These are phyloP conservation scores for Tetragnatha montana DNA, from an alignment of 2,888 invertebrate genomes.

Conservation along the genomic window DNA sequence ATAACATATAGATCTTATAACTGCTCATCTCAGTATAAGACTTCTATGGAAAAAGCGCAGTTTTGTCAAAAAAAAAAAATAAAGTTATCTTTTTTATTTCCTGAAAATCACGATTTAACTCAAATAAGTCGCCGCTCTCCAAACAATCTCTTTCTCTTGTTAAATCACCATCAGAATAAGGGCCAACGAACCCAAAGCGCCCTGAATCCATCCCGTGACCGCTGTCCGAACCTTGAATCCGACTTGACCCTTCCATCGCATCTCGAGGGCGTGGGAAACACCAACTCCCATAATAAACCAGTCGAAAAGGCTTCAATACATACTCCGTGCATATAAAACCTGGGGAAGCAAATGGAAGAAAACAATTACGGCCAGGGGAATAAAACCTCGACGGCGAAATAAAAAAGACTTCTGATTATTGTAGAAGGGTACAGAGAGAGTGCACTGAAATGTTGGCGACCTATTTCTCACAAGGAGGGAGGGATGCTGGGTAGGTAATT, in stretches of 20 bases:
- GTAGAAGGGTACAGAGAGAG: neutral
- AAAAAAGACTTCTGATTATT: conserved; percentile 29
- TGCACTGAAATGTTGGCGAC: conserved; percentile 44
- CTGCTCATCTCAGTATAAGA: no score
- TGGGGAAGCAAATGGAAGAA: conserved; percentile 4
- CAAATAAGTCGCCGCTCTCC: no score
- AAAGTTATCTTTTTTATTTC: no score
- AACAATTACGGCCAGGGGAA: conserved; percentile 3
- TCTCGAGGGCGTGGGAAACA: conserved; percentile 52
- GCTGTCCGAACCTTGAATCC: neutral
- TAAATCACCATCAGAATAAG: no score
- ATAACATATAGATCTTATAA: no score
- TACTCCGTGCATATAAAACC: conserved; percentile 14
- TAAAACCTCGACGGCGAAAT: neutral
- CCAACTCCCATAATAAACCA: conserved; percentile 17
- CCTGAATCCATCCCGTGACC: no score
- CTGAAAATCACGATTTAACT: no score
- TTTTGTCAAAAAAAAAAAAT: no score
- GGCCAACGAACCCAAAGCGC: no score
- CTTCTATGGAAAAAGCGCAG: no score
- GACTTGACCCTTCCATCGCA: conserved; percentile 29
- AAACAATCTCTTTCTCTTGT: no score
- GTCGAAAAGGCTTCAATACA: conserved; percentile 23
- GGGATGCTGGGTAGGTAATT: conserved; percentile 61
- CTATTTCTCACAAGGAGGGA: neutral